phyloP scores from a whole-genome alignment of 2,797 vertebrate species.

The Hipposideros larvatus region DNA sequence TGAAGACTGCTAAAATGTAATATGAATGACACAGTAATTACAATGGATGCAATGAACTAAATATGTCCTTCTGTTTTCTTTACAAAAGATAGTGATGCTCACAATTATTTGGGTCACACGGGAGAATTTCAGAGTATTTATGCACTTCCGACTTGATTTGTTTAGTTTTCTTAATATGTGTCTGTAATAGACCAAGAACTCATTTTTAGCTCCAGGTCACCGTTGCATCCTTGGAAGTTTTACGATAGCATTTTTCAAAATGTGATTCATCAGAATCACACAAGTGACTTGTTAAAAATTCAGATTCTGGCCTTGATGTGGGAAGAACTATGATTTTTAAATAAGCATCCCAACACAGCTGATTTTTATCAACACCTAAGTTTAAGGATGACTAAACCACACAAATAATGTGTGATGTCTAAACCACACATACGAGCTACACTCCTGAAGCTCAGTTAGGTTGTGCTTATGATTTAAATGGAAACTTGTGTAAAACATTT shows the following conservation, averaged over 20 bases:
- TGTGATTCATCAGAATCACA: slow-evolving; percentile 44
- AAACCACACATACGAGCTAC: neutral
- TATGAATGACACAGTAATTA: slow-evolving; percentile 38
- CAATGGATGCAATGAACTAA: slow-evolving; percentile 46
- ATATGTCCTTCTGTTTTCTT: slow-evolving; percentile 51
- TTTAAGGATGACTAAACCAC: slow-evolving; percentile 34
- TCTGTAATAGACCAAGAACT: slow-evolving; percentile 23
- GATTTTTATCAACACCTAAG: slow-evolving; percentile 45
- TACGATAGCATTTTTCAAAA: slow-evolving; percentile 51
- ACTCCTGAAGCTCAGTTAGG: neutral
- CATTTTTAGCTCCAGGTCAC: slow-evolving; percentile 31
- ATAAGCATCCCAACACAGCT: slow-evolving; percentile 4
- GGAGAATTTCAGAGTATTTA: slow-evolving; percentile 19
- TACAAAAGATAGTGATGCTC: neutral
- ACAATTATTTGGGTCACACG: slow-evolving; percentile 34
- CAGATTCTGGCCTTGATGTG: slow-evolving; percentile 3
- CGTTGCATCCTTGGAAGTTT: neutral
- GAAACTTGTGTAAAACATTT: slow-evolving; percentile 24
- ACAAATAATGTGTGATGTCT: neutral
- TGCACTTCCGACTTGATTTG: neutral
- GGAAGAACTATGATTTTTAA: slow-evolving; percentile 55
- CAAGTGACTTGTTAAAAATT: slow-evolving; percentile 40
- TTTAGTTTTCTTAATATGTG: slow-evolving; percentile 43
- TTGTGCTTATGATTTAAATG: slow-evolving; percentile 44
- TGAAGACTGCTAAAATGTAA: slow-evolving; percentile 54